These are phyloP conservation scores for Carcinoscorpius rotundicauda DNA, from an alignment of 1,140 invertebrate species.

Conservation along the genomic window DNA sequence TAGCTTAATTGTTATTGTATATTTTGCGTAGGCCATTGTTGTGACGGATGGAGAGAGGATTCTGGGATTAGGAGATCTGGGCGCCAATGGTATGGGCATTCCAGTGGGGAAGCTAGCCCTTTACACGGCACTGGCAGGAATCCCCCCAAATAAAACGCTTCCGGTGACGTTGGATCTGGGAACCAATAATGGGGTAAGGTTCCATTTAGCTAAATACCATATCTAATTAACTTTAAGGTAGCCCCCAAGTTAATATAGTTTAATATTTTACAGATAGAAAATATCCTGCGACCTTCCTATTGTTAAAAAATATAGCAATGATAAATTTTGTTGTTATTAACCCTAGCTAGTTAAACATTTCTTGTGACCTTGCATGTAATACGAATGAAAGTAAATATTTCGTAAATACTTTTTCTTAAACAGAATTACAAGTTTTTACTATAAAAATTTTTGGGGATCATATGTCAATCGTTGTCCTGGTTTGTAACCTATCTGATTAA, in stretches of 20 bases:
- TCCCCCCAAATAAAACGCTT: conserved; percentile 83
- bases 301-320: not conserved
- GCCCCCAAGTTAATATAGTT: no score
- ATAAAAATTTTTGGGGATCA: no score
- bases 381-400: no score
- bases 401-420: no score
- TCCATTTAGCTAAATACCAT: no score
- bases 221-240: no score
- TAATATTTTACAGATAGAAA: no score
- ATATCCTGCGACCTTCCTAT: not conserved
- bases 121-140: conserved; percentile 84
- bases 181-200: conserved; percentile 63
- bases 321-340: not conserved
- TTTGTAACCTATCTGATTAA: no score
- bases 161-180: conserved; percentile 88
- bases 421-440: no score
- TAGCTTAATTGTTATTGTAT: not conserved
- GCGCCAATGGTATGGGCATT: conserved; percentile 91
- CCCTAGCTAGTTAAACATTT: not conserved
- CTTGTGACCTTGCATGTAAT: no score
- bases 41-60: conserved; percentile 93
- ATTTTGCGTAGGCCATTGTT: conserved; percentile 59
- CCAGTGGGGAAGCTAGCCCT: conserved; percentile 86
- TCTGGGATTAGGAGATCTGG: conserved; percentile 83
- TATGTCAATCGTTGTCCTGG: no score